Conservation (phyloP, 2,888 invertebrate genomes). For the Erebia ligea region DNA sequence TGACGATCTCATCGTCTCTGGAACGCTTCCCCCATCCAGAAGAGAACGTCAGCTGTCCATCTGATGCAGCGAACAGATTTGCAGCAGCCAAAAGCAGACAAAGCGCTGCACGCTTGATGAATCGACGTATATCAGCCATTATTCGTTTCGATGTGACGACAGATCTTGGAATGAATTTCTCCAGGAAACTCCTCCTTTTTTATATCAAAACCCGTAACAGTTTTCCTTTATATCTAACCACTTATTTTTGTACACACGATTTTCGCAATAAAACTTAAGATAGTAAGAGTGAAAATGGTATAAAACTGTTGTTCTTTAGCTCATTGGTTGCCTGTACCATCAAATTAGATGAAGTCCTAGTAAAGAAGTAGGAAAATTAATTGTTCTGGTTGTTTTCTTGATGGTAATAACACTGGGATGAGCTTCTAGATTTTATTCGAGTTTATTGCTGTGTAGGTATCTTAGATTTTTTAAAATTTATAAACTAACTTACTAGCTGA, state of each 20-base stretch:
- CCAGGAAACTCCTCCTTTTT: constrained; percentile 40
- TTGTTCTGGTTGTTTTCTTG: constrained; percentile 16
- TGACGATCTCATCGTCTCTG: constrained; percentile 43
- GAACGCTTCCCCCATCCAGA: constrained; percentile 82
- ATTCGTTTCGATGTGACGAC: constrained; percentile 25
- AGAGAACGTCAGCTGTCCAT: constrained; percentile 83
- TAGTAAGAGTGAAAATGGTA: background rate
- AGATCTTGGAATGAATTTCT: constrained; percentile 24
- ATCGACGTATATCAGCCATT: constrained; percentile 42
- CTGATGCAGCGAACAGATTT: constrained; percentile 49
- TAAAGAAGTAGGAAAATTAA: constrained; percentile 38
- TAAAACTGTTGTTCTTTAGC: background rate
- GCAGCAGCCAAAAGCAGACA: constrained; percentile 49
- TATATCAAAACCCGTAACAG: constrained; percentile 41
- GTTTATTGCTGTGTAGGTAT: background rate
- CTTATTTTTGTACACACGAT: background rate
- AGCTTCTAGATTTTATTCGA: background rate
- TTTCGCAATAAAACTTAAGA: background rate
- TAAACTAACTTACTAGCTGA: no score
- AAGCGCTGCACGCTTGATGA: constrained; percentile 40
- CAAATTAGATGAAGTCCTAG: constrained; percentile 65
- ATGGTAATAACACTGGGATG: background rate
- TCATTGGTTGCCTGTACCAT: background rate
- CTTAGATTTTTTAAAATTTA: no score
- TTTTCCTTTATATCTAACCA: constrained; percentile 7